phyloP scores from a whole-genome alignment of 2,888 invertebrate species.

The Linnaemya tessellans region DNA sequence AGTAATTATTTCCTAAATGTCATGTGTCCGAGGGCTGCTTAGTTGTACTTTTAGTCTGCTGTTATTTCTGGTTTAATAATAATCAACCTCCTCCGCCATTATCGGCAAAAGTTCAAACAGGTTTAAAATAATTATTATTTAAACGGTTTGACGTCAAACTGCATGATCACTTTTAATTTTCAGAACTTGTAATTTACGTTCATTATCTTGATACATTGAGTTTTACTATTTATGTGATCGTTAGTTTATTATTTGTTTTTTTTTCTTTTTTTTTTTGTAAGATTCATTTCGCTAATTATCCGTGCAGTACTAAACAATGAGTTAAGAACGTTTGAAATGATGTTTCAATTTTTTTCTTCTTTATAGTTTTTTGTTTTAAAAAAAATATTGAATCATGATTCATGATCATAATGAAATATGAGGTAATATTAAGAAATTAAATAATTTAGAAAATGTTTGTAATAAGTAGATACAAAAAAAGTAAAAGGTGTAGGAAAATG shows the following conservation, averaged over 20 bases:
- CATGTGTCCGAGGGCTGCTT: slow-evolving; percentile 34
- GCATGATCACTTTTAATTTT: slow-evolving; percentile 54
- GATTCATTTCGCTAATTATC: slow-evolving; percentile 33
- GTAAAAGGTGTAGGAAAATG: no score
- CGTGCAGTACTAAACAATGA: slow-evolving; percentile 18
- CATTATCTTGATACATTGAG: slow-evolving; percentile 23
- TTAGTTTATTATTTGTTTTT: slow-evolving; percentile 19
- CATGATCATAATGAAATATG: not conserved
- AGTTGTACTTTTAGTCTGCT: not conserved
- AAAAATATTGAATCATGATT: slow-evolving; percentile 4
- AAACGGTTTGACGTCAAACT: slow-evolving; percentile 61
- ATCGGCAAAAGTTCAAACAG: slow-evolving; percentile 70
- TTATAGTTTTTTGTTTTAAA: not conserved
- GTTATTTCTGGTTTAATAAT: slow-evolving; percentile 31
- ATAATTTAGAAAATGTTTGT: not conserved
- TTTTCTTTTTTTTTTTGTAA: slow-evolving; percentile 2
- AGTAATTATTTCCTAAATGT: slow-evolving; percentile 20
- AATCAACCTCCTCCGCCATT: slow-evolving; percentile 49
- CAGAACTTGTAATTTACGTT: slow-evolving; percentile 33
- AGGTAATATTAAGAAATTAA: not conserved
- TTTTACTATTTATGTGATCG: slow-evolving; percentile 21
- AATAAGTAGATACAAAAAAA: not conserved
- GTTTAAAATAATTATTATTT: slow-evolving; percentile 50
- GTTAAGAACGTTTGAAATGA: slow-evolving; percentile 18
- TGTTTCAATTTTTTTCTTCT: slow-evolving; percentile 9